Evolutionary conservation across 2,113 vertebrate species (phyloP).

Genomic region (Spilogale gracilis): DNA sequence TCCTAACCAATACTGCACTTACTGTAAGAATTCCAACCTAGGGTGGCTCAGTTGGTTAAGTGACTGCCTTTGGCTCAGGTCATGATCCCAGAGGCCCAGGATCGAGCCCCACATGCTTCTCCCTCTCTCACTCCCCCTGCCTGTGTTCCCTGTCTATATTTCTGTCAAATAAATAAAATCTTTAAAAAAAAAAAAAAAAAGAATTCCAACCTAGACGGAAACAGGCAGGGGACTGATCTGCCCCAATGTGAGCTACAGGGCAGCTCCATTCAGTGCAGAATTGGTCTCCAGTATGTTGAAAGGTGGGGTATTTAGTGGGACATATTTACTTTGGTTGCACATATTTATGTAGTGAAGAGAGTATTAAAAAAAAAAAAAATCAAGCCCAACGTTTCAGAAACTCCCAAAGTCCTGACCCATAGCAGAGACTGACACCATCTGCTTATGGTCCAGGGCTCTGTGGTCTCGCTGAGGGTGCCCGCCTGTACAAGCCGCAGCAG

Average conservation of each 20-base stretch:
- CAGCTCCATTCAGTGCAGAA: neutral
- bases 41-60: no score
- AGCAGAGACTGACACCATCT: neutral
- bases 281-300: slow-evolving; percentile 30
- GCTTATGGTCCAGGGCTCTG: neutral
- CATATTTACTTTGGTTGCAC: neutral
- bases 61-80: no score
- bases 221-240: neutral
- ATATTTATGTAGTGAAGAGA: slow-evolving; percentile 33
- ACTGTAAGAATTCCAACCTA: neutral
- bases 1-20: slow-evolving; percentile 32
- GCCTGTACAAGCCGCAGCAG: neutral
- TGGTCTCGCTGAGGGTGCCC: neutral
- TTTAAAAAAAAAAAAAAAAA: no score
- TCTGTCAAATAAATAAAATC: no score
- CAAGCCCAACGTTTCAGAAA: neutral
- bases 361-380: slow-evolving; percentile 7
- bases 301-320: slow-evolving; percentile 4
- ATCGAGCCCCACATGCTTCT: no score
- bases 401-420: neutral
- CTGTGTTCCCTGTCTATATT: no score
- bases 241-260: neutral
- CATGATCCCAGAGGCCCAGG: no score
- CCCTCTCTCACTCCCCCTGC: no score
- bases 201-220: neutral